Conservation (phyloP, 1,140 invertebrate genomes). For the Pygmarrhopalites habei region DNA sequence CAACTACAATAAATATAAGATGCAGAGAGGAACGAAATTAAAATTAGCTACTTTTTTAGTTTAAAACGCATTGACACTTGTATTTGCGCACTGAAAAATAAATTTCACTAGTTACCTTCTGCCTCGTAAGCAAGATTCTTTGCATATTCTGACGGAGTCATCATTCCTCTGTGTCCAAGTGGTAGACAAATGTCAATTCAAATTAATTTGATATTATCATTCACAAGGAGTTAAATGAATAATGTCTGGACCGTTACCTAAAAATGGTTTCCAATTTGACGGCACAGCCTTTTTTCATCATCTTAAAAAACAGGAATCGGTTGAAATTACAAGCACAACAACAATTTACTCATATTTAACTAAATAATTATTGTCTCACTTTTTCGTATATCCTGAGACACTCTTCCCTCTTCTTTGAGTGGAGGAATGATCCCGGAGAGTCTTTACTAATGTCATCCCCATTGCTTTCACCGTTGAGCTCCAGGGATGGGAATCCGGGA, state of each 20-base stretch:
- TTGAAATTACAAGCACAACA: too few relatives aligned
- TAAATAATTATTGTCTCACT: too few relatives aligned
- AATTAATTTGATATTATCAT: not conserved
- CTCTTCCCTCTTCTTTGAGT: slow-evolving; percentile 35
- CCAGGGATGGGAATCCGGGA: not conserved
- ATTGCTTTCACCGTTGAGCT: too few relatives aligned
- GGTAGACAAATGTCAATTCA: not conserved
- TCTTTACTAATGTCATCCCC: slow-evolving; percentile 9
- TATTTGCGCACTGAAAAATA: too few relatives aligned
- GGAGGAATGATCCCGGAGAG: slow-evolving; percentile 18
- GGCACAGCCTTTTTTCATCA: slow-evolving; percentile 31
- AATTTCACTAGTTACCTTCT: too few relatives aligned
- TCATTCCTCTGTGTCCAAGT: slow-evolving; percentile 26
- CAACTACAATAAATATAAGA: not conserved
- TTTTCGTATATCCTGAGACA: slow-evolving; percentile 35
- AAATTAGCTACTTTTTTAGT: too few relatives aligned
- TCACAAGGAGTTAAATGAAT: not conserved
- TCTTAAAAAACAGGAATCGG: too few relatives aligned
- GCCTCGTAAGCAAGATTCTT: too few relatives aligned
- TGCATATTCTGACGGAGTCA: slow-evolving; percentile 36
- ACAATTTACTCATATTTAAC: too few relatives aligned
- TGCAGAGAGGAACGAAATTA: too few relatives aligned
- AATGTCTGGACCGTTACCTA: slow-evolving; percentile 24
- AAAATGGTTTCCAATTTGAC: slow-evolving; percentile 38
- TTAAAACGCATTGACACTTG: too few relatives aligned